A percentile compares a stretch with the other conserved stretches of the same genome.
phyloP scores from a whole-genome alignment of 2,797 vertebrate genomes.

The Trachops cirrhosus region DNA sequence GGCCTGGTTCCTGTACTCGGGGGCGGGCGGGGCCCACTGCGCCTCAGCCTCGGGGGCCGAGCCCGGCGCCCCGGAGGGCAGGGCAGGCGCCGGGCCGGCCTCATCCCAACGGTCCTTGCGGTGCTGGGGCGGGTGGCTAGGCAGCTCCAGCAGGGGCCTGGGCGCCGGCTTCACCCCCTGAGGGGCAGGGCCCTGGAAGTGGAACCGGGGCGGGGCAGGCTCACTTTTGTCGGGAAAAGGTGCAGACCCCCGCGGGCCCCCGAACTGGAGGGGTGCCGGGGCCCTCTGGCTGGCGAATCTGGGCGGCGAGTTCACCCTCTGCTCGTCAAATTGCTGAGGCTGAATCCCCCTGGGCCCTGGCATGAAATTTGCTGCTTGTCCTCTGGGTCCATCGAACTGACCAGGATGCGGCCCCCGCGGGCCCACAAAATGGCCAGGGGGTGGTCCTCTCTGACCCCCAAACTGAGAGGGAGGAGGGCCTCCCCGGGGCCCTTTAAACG shows the following conservation, averaged over 20 bases:
- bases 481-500: slow-evolving; percentile 83
- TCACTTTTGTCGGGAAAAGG: slow-evolving; percentile 82
- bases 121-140: slow-evolving; percentile 86
- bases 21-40: slow-evolving; percentile 86
- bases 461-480: slow-evolving; percentile 79
- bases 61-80: slow-evolving; percentile 73
- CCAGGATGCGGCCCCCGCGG: slow-evolving; percentile 81
- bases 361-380: slow-evolving; percentile 58
- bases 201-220: slow-evolving; percentile 80
- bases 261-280: slow-evolving; percentile 84
- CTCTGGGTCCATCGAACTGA: slow-evolving; percentile 74
- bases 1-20: slow-evolving; percentile 83
- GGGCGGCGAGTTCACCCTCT: slow-evolving; percentile 77
- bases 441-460: slow-evolving; percentile 85
- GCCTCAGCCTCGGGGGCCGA: slow-evolving; percentile 85
- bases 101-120: slow-evolving; percentile 85
- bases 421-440: slow-evolving; percentile 85
- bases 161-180: slow-evolving; percentile 82
- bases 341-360: slow-evolving; percentile 63
- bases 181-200: slow-evolving; percentile 81
- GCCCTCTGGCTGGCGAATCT: slow-evolving; percentile 79
- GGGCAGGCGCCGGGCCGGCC: slow-evolving; percentile 75
- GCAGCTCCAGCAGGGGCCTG: slow-evolving; percentile 90
- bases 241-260: slow-evolving; percentile 83
- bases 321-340: slow-evolving; percentile 75